phyloP scores from a whole-genome alignment of 2,113 vertebrate genomes.

The Axis porcinus region DNA sequence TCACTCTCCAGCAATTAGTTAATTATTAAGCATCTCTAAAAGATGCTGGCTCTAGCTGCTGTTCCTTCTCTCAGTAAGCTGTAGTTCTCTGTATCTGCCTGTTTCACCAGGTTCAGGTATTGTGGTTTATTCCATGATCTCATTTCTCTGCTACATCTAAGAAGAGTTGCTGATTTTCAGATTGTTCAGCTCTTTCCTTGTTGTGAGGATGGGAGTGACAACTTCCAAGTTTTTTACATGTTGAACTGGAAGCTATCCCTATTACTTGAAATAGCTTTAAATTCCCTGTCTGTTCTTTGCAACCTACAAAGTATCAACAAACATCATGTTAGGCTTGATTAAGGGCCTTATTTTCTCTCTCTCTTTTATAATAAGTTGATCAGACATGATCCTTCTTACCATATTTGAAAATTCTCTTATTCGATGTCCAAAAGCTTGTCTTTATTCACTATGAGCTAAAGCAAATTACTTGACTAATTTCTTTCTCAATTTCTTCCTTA shows the following conservation, averaged over 20 bases:
- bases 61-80: background rate
- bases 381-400: background rate
- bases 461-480: background rate
- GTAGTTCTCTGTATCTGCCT: background rate
- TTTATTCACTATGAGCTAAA: background rate
- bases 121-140: background rate
- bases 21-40: background rate
- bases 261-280: background rate
- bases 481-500: background rate
- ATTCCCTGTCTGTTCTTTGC: background rate
- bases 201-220: background rate
- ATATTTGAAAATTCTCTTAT: slow-evolving; percentile 6
- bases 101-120: background rate
- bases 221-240: background rate
- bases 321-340: background rate
- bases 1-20: background rate
- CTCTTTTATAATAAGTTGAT: background rate
- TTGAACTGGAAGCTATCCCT: background rate
- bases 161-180: background rate
- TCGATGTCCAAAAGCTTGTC: background rate
- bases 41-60: background rate
- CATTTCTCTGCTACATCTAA: background rate
- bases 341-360: background rate
- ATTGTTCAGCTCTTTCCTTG: background rate
- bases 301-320: background rate